These are phyloP conservation scores for Numenius arquata DNA, from an alignment of 2,113 vertebrate species.

Conservation along the genomic window DNA sequence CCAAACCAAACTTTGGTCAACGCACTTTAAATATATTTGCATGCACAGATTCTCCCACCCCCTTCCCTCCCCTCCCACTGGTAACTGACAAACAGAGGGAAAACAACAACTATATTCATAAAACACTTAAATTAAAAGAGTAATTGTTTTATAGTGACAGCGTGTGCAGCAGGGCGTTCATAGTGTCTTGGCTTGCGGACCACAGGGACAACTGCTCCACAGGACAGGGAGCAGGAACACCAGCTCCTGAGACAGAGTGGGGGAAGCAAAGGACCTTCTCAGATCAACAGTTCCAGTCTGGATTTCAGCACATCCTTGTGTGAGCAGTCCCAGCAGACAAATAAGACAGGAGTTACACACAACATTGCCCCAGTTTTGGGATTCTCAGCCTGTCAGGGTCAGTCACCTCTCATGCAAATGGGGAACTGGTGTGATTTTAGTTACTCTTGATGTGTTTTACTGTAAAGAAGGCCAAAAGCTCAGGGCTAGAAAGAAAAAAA, in stretches of 20 bases:
- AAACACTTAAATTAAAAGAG: slow-evolving; percentile 61
- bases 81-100: slow-evolving; percentile 41
- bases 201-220: neutral
- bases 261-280: neutral
- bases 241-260: neutral
- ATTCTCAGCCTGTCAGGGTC: neutral
- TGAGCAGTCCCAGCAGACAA: neutral
- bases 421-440: neutral
- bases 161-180: neutral
- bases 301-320: neutral
- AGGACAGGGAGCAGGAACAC: neutral
- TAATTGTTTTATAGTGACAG: slow-evolving; percentile 31
- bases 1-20: neutral
- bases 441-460: slow-evolving; percentile 15
- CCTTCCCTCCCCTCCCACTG: neutral
- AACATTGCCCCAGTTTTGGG: neutral
- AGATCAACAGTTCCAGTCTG: neutral
- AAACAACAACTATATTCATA: slow-evolving; percentile 52
- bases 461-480: neutral
- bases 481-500: neutral
- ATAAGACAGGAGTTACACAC: neutral
- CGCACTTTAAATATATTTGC: slow-evolving; percentile 50
- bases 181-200: slow-evolving; percentile 11
- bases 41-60: slow-evolving; percentile 41
- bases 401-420: neutral